A percentile compares a stretch with the other conserved stretches of the same genome.
Evolutionary conservation across 2,113 vertebrate genomes (phyloP).

Genomic region (Gracilinanus agilis): DNA sequence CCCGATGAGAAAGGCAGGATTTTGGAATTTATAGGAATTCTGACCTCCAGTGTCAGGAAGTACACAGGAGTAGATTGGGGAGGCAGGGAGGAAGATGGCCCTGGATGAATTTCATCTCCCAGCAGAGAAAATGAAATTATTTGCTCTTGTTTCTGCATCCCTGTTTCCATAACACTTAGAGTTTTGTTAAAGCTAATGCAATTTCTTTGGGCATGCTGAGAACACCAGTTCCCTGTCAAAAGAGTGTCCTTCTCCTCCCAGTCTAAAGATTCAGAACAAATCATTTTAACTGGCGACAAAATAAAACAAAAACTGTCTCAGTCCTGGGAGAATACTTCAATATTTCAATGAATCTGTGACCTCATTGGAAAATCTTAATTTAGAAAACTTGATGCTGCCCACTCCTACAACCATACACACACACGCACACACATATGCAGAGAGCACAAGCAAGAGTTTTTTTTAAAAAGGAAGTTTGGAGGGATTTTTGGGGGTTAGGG

Average conservation of each 20-base stretch:
- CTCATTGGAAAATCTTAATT: conserved; percentile 46
- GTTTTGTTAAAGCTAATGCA: conserved; percentile 34
- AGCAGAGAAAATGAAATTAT: conserved; percentile 40
- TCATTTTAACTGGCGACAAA: conserved; percentile 19
- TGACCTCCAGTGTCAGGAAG: conserved; percentile 69
- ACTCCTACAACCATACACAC: not conserved
- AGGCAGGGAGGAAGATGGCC: not conserved
- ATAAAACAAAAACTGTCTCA: not conserved
- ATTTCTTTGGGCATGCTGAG: conserved; percentile 15
- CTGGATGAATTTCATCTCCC: not conserved
- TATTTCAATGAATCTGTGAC: not conserved
- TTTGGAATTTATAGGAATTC: conserved; percentile 68
- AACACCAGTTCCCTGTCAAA: conserved; percentile 19
- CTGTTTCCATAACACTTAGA: conserved; percentile 38
- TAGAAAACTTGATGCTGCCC: not conserved
- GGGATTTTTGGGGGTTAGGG: not conserved
- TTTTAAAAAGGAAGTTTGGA: not conserved
- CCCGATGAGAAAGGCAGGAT: conserved; percentile 45
- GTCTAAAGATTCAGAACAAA: conserved; percentile 30
- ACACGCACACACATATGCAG: not conserved
- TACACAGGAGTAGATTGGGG: conserved; percentile 46
- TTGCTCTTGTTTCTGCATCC: conserved; percentile 33
- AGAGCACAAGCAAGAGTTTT: not conserved
- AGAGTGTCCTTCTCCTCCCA: conserved; percentile 18
- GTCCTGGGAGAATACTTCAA: not conserved